phyloP scores from a whole-genome alignment of 2,797 vertebrate species.

The Gambusia yucatana region DNA sequence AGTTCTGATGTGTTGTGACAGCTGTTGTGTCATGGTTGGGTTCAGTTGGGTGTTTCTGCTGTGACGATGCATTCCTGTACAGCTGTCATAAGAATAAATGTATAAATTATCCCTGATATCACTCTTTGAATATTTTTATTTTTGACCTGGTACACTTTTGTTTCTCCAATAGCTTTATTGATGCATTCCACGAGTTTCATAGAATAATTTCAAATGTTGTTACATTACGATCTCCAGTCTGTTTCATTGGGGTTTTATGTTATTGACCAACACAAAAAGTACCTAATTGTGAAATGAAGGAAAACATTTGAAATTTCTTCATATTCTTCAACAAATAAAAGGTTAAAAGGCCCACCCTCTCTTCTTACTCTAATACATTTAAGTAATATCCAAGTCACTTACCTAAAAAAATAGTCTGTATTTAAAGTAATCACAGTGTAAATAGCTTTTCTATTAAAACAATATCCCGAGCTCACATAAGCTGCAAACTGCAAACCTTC shows the following conservation, averaged over 20 bases:
- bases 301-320: background rate
- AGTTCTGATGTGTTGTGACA: slow-evolving; percentile 77
- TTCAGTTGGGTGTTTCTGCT: slow-evolving; percentile 79
- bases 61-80: slow-evolving; percentile 79
- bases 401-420: too few species aligned
- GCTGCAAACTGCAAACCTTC: too few species aligned
- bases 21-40: slow-evolving; percentile 76
- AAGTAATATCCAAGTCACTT: too few species aligned
- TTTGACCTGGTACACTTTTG: background rate
- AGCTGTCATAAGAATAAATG: slow-evolving; percentile 82
- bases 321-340: background rate
- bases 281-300: background rate
- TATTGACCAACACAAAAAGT: background rate
- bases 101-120: slow-evolving; percentile 59
- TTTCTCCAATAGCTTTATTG: background rate
- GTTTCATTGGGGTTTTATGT: background rate
- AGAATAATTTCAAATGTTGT: background rate
- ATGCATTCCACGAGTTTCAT: background rate
- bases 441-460: too few species aligned
- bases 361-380: too few species aligned
- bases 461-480: too few species aligned
- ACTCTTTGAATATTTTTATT: slow-evolving; percentile 22
- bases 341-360: background rate
- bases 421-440: too few species aligned
- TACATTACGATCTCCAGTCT: background rate